Base-by-base conservation (phyloP, 2,797 vertebrate species). In the Champsocephalus esox region DNA sequence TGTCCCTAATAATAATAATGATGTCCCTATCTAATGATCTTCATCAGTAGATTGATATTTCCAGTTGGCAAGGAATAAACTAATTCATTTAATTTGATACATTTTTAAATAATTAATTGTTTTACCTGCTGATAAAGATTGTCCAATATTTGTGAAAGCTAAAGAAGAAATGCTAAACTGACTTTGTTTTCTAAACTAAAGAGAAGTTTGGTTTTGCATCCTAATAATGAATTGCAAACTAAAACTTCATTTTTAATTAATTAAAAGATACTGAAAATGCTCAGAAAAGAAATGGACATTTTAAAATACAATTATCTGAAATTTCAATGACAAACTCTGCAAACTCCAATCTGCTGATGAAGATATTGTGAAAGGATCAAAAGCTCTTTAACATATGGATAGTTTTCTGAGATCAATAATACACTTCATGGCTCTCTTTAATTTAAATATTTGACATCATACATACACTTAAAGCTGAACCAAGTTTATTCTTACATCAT, bases 121-220 rank as follows among this genome's bases (percentile, higher is more conserved):
- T 46, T 65, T 12, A 17, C 52, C 12, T 38, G 32, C 44, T 64
- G 19, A 52, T 61, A n/a, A 72, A 1, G 43, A 63, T 61, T 50
- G 19, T 64, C n/a, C 14, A 12, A 61, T 50, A 9, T 56, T 49
- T 52, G 2, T 34, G n/a, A 72, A 69, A 32, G 54, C 72, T 69
- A 1, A 9, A 3, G 44, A 72, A 50, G 12, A 17, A 50, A 64
- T 2, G 56, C 10, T 52, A 24, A 43, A 64, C 28, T 12, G 21
- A 54, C 21, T 5, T 6, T 38, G 13, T 66, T 48, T 54, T 70
- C 44, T 19, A 2, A 43, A 48, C 9, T 16, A 57, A 45, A 7
- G 5, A 44, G 12, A 38, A 8, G 8, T 4, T 32, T 11, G 19
- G 21, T 45, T 70, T 52, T 32, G 56, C 14, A n/a, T 17, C 17